A percentile compares a stretch with the other conserved stretches of the same genome.
Conservation (phyloP, 2,888 invertebrate species). For the Plusia festucae region DNA sequence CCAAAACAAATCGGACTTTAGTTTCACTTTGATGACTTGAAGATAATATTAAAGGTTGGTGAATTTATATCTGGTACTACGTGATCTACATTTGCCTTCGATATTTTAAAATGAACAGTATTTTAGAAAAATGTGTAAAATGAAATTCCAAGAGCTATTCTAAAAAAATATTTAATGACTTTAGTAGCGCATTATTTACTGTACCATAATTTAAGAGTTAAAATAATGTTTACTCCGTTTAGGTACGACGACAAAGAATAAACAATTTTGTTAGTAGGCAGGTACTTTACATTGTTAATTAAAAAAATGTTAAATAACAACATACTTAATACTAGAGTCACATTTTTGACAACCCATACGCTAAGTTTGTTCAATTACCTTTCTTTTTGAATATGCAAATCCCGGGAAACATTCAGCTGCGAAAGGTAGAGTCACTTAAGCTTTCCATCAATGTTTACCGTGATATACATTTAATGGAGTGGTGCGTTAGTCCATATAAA, state of each 20-base stretch:
- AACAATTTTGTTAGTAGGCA: no score
- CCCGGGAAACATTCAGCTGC: neutral
- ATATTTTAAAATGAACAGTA: neutral
- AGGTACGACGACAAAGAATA: no score
- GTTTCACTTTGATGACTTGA: conserved; percentile 43
- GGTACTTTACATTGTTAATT: no score
- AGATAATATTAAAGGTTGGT: conserved; percentile 51
- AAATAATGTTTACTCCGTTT: no score
- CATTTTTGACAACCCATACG: neutral
- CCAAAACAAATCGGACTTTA: conserved; percentile 28
- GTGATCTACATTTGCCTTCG: conserved; percentile 3
- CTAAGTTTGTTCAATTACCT: neutral
- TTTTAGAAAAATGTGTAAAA: neutral
- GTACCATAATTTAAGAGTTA: neutral
- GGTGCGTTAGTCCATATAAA: conserved; percentile 18
- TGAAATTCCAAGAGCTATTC: neutral
- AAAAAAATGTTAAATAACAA: neutral
- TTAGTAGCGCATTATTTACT: neutral
- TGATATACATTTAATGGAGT: conserved; percentile 17
- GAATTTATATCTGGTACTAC: conserved; percentile 13
- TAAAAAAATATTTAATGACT: neutral
- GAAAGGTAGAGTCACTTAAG: neutral
- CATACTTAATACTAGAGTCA: neutral
- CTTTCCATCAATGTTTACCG: conserved; percentile 32
- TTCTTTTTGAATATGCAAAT: neutral